Evolutionary conservation across 2,113 vertebrate genomes (phyloP).

Genomic region (Urocitellus parryii): DNA sequence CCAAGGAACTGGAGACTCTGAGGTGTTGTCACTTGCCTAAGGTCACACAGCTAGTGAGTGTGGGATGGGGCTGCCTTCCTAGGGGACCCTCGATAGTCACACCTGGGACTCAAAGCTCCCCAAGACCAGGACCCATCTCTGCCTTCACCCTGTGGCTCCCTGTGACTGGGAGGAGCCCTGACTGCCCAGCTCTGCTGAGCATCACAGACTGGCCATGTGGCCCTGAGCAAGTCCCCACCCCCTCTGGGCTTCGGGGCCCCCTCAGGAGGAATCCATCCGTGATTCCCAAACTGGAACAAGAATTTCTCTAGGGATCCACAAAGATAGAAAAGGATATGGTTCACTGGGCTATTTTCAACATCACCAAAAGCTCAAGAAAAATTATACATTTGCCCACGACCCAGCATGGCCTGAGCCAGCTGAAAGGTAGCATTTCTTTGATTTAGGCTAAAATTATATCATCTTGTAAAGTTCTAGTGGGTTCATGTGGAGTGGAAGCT

Average conservation of each 20-base stretch:
- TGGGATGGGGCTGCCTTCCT: neutral
- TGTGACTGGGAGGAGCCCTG: neutral
- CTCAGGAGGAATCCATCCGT: neutral
- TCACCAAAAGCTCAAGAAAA: slow-evolving; percentile 63
- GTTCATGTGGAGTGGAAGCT: slow-evolving; percentile 45
- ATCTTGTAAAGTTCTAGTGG: slow-evolving; percentile 66
- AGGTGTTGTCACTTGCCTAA: neutral
- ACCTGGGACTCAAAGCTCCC: neutral
- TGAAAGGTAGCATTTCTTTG: slow-evolving; percentile 58
- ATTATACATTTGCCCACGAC: slow-evolving; percentile 56
- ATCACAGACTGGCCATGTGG: neutral
- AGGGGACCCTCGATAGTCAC: neutral
- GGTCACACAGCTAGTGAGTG: neutral
- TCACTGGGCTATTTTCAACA: slow-evolving; percentile 47
- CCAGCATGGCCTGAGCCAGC: slow-evolving; percentile 24
- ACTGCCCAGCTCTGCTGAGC: neutral
- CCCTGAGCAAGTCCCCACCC: neutral
- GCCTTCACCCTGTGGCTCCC: neutral
- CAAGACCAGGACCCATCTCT: neutral
- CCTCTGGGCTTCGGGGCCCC: neutral
- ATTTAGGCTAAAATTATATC: slow-evolving; percentile 69
- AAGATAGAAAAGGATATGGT: neutral
- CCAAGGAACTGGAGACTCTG: neutral
- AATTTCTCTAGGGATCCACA: slow-evolving; percentile 38
- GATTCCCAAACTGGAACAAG: neutral